Evolutionary conservation across 2,888 invertebrate genomes (phyloP).

Genomic region (Sphinx pinastri): DNA sequence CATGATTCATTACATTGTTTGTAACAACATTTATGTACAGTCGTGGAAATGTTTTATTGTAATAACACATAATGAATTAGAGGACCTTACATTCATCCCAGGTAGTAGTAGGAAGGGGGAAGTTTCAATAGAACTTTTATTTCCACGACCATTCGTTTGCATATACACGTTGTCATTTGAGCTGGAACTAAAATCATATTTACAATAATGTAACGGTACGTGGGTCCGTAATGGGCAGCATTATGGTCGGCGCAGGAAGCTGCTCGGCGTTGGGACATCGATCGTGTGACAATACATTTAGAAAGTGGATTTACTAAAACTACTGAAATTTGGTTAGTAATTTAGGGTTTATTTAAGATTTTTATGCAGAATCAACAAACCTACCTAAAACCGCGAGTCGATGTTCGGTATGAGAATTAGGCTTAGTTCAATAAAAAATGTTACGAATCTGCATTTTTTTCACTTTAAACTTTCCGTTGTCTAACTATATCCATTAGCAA

Average conservation of each 20-base stretch:
- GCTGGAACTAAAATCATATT: conserved; percentile 37
- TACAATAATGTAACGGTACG: conserved; percentile 26
- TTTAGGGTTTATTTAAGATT: too few species aligned
- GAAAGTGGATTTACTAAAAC: neutral
- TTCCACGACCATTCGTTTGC: conserved; percentile 7
- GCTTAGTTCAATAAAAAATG: too few species aligned
- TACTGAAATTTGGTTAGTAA: neutral
- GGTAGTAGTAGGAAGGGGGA: neutral
- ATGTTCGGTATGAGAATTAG: too few species aligned
- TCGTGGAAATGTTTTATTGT: neutral
- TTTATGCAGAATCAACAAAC: too few species aligned
- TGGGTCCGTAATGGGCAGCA: conserved; percentile 29
- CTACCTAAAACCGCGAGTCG: too few species aligned
- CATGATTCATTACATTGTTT: neutral
- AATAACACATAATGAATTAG: neutral
- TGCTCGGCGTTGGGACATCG: conserved; percentile 28
- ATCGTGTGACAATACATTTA: conserved; percentile 26
- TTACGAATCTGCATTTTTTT: too few species aligned
- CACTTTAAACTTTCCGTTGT: too few species aligned
- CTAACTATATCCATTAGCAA: too few species aligned
- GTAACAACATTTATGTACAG: neutral
- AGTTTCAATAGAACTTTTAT: neutral
- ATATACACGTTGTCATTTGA: neutral
- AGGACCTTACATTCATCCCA: neutral
- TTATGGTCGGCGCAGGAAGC: conserved; percentile 28